Evolutionary conservation across 2,113 vertebrate genomes (phyloP).

Genomic region (Pachypanchax playfairii): DNA sequence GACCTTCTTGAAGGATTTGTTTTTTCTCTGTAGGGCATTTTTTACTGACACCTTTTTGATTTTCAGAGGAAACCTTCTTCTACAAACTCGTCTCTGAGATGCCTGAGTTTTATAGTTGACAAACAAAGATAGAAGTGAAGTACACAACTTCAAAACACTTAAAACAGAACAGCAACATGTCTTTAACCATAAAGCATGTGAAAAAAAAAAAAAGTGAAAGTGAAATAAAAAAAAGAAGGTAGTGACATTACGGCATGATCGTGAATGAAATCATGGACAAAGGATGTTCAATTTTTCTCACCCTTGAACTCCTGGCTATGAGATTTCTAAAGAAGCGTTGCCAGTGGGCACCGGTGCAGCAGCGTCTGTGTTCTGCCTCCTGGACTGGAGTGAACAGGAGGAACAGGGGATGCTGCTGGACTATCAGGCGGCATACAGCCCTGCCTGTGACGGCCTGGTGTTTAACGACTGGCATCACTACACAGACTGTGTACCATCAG

Average conservation of each 20-base stretch:
- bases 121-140: slow-evolving; percentile 16
- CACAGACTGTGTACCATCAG: slow-evolving; percentile 68
- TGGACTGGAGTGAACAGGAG: slow-evolving; percentile 50
- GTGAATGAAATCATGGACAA: slow-evolving; percentile 18
- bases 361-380: slow-evolving; percentile 49
- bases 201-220: background rate
- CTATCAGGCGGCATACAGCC: slow-evolving; percentile 70
- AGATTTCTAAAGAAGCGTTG: slow-evolving; percentile 46
- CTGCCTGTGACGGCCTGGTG: slow-evolving; percentile 69
- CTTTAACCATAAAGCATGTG: background rate
- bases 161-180: slow-evolving; percentile 16
- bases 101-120: slow-evolving; percentile 20
- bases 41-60: slow-evolving; percentile 18
- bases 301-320: slow-evolving; percentile 54
- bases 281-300: slow-evolving; percentile 32
- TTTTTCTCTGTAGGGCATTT: slow-evolving; percentile 7
- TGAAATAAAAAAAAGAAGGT: slow-evolving; percentile 4
- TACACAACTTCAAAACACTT: slow-evolving; percentile 13
- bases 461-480: slow-evolving; percentile 76
- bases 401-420: slow-evolving; percentile 44
- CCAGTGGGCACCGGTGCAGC: slow-evolving; percentile 50
- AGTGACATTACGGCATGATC: background rate
- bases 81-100: slow-evolving; percentile 23
- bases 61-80: slow-evolving; percentile 15
- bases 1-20: slow-evolving; percentile 9